Conservation (phyloP, 2,797 vertebrate genomes). For the Brachyrhaphis roseni region DNA sequence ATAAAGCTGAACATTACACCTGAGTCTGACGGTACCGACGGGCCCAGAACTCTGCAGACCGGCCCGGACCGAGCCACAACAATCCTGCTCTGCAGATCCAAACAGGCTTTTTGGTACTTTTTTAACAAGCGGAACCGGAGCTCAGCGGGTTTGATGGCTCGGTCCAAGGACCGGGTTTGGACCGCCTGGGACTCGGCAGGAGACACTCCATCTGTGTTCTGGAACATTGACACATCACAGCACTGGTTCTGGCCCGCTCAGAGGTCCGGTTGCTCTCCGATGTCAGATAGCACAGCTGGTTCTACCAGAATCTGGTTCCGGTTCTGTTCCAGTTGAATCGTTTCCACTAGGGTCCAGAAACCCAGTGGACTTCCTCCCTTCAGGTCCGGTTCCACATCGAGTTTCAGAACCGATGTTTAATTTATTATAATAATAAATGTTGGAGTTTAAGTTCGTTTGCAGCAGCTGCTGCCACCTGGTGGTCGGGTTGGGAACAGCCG, state of each 20-base stretch:
- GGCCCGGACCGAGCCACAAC: neutral
- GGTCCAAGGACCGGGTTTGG: neutral
- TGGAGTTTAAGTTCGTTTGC: neutral
- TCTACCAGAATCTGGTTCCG: neutral
- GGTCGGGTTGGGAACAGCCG: neutral
- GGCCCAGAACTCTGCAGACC: neutral
- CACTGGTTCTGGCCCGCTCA: neutral
- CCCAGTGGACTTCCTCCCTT: neutral
- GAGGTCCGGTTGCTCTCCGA: neutral
- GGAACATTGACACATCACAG: constrained; percentile 32
- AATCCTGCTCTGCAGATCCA: neutral
- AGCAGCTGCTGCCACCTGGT: neutral
- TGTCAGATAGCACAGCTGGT: neutral
- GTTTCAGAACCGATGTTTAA: neutral
- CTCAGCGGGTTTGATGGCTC: neutral
- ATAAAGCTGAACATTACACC: constrained; percentile 64
- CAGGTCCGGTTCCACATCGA: neutral
- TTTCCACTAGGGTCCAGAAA: neutral
- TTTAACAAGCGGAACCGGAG: constrained; percentile 7
- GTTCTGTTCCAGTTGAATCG: neutral
- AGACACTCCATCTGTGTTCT: constrained; percentile 14
- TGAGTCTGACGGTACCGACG: constrained; percentile 12
- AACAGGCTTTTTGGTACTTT: constrained; percentile 31
- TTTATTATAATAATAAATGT: neutral
- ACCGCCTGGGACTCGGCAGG: neutral